These are phyloP conservation scores for Mycetomoellerius zeteki DNA, from an alignment of 1,140 invertebrate species.

Conservation along the genomic window DNA sequence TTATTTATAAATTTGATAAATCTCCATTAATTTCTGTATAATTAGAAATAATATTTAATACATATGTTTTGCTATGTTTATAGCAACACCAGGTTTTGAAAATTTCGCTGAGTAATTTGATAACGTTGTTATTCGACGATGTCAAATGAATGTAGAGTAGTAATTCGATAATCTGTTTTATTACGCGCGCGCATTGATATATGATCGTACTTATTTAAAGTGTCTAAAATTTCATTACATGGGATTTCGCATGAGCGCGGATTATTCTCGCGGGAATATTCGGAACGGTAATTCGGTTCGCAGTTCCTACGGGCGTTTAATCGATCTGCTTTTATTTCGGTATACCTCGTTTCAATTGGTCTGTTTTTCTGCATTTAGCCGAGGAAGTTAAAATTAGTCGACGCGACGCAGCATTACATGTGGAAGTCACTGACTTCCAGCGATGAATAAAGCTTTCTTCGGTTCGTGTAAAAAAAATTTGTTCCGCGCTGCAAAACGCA, in stretches of 20 bases:
- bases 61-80: background rate
- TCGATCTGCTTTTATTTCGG: constrained; percentile 74
- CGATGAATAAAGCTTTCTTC: constrained; percentile 56
- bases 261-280: constrained; percentile 38
- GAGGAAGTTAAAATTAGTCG: constrained; percentile 81
- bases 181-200: background rate
- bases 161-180: constrained; percentile 13
- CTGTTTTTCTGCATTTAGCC: constrained; percentile 75
- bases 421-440: constrained; percentile 76
- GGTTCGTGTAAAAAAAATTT: constrained; percentile 73
- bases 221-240: constrained; percentile 9
- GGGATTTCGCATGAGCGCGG: background rate
- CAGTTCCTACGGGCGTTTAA: constrained; percentile 15
- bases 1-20: background rate
- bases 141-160: background rate
- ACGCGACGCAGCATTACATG: constrained; percentile 70
- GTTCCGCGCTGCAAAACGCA: constrained; percentile 7
- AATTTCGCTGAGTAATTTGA: background rate
- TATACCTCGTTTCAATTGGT: constrained; percentile 63
- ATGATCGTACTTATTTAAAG: background rate
- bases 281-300: background rate
- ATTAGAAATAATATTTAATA: constrained; percentile 7
- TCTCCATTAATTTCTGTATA: background rate
- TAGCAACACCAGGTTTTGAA: background rate
- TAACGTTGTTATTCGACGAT: background rate